Evolutionary conservation across 2,113 vertebrate genomes (phyloP).

Genomic region (Gymnarchus niloticus): DNA sequence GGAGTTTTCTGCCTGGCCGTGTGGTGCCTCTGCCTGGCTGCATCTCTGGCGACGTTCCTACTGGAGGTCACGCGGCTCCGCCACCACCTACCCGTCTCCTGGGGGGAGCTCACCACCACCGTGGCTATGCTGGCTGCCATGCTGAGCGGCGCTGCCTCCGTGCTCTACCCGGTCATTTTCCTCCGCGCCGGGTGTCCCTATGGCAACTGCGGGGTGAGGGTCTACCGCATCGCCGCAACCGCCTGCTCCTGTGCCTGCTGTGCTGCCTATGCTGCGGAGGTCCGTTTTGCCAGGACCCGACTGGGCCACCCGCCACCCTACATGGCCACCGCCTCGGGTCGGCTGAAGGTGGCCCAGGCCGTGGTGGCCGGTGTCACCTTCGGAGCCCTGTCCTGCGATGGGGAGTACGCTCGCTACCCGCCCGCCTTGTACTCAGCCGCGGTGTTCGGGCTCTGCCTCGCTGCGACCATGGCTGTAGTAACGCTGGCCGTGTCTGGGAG

Average conservation of each 20-base stretch:
- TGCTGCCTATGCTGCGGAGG: slow-evolving; percentile 65
- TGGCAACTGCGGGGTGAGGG: slow-evolving; percentile 62
- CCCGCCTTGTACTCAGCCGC: slow-evolving; percentile 82
- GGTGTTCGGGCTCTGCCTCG: slow-evolving; percentile 78
- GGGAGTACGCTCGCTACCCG: slow-evolving; percentile 62
- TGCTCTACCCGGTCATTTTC: slow-evolving; percentile 81
- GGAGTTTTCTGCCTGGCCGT: slow-evolving; percentile 85
- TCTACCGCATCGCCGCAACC: slow-evolving; percentile 78
- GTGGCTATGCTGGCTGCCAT: slow-evolving; percentile 79
- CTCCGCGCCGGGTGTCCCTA: slow-evolving; percentile 68
- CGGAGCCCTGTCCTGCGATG: slow-evolving; percentile 71
- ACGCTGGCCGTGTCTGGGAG: slow-evolving; percentile 70
- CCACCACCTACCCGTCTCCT: slow-evolving; percentile 77
- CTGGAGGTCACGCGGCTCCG: slow-evolving; percentile 79
- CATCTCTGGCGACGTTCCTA: slow-evolving; percentile 65
- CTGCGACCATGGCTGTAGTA: slow-evolving; percentile 68
- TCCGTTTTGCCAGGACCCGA: slow-evolving; percentile 74
- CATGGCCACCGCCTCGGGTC: slow-evolving; percentile 83
- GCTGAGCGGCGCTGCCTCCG: slow-evolving; percentile 70
- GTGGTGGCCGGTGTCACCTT: slow-evolving; percentile 87
- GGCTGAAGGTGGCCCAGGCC: slow-evolving; percentile 86
- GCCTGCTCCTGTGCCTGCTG: slow-evolving; percentile 74
- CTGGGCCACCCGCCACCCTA: slow-evolving; percentile 75
- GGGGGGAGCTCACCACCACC: slow-evolving; percentile 89
- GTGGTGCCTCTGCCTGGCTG: slow-evolving; percentile 80